A percentile compares a stretch with the other conserved stretches of the same genome.
Evolutionary conservation across 2,888 invertebrate species (phyloP).

Genomic region (Macaria liturata): DNA sequence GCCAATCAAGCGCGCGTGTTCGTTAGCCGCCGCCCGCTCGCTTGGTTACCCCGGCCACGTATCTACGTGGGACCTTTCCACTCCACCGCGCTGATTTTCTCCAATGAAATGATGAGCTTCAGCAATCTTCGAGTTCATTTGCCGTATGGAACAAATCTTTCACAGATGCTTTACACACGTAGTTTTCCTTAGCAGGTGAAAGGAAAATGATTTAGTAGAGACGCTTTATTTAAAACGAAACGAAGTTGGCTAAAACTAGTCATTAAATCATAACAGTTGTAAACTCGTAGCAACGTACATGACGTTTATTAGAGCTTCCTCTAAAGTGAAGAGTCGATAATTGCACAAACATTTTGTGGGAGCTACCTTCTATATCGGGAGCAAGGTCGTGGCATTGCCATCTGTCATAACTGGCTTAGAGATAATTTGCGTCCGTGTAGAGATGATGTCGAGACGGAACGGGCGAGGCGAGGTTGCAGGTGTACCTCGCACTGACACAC

Average conservation of each 20-base stretch:
- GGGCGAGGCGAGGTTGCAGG: conserved; percentile 42
- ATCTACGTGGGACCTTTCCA: conserved; percentile 75
- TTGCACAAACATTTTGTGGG: conserved; percentile 9
- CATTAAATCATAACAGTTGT: conserved; percentile 24
- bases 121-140: conserved; percentile 62
- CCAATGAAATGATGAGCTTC: conserved; percentile 64
- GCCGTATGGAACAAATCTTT: conserved; percentile 52
- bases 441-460: conserved; percentile 41
- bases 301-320: conserved; percentile 19
- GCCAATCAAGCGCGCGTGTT: conserved; percentile 72
- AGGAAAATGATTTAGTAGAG: neutral
- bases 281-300: conserved; percentile 13
- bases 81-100: conserved; percentile 77
- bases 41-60: conserved; percentile 77
- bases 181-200: neutral
- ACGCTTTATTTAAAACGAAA: conserved; percentile 1
- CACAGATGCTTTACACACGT: conserved; percentile 28
- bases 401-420: conserved; percentile 39
- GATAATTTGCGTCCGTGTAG: conserved; percentile 29
- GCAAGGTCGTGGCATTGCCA: conserved; percentile 36
- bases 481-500: conserved; percentile 46
- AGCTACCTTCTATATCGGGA: conserved; percentile 37
- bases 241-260: conserved; percentile 22
- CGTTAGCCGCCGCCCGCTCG: conserved; percentile 49
- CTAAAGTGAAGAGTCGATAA: conserved; percentile 16